Percentiles rank a stretch among this genome's conserved stretches.
These are phyloP conservation scores for Apamea anceps DNA, from an alignment of 2,888 invertebrate genomes.

Conservation along the genomic window DNA sequence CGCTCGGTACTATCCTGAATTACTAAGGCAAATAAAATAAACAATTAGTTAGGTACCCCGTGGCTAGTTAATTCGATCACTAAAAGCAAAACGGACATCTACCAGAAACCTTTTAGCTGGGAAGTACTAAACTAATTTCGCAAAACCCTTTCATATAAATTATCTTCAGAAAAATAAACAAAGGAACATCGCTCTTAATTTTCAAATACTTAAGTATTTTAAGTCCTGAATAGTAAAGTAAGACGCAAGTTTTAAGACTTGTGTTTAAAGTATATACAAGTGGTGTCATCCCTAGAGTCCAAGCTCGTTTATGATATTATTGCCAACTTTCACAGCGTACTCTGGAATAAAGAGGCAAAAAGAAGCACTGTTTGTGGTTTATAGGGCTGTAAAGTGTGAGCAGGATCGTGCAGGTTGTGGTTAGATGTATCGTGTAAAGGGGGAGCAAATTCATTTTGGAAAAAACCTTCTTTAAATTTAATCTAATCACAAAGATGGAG, in stretches of 20 bases:
- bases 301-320: slow-evolving; percentile 65
- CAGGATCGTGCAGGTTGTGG: no score
- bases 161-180: slow-evolving; percentile 13
- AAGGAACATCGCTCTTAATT: slow-evolving; percentile 8
- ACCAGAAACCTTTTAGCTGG: background rate
- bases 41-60: background rate
- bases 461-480: background rate
- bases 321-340: slow-evolving; percentile 53
- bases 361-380: background rate
- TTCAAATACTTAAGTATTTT: background rate
- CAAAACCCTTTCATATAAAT: background rate
- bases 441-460: background rate
- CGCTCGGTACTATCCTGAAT: background rate
- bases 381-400: background rate
- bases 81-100: background rate
- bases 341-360: slow-evolving; percentile 29
- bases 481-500: background rate
- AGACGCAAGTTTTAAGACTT: slow-evolving; percentile 18
- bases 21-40: no score
- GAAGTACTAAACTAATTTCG: background rate
- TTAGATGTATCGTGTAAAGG: background rate
- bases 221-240: background rate
- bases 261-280: slow-evolving; percentile 66
- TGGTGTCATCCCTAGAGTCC: slow-evolving; percentile 54
- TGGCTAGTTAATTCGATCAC: background rate